phyloP scores from a whole-genome alignment of 2,888 invertebrate species.

The Punctoribates punctum region DNA sequence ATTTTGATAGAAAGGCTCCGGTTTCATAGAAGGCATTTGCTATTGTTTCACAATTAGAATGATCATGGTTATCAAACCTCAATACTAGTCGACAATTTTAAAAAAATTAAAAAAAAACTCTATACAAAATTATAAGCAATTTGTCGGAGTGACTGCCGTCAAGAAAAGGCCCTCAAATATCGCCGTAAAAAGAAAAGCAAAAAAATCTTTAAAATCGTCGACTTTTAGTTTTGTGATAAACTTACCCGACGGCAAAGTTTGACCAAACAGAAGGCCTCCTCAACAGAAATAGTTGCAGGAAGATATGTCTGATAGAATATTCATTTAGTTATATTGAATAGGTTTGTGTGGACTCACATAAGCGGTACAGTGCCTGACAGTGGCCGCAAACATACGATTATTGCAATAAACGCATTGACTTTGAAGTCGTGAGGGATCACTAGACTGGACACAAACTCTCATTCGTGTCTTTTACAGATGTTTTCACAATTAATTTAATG shows the following conservation, averaged over 20 bases:
- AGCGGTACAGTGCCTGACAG: slow-evolving; percentile 43
- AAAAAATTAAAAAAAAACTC: no score
- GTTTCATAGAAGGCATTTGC: slow-evolving; percentile 40
- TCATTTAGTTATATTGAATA: neutral
- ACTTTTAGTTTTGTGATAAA: neutral
- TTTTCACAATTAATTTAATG: neutral
- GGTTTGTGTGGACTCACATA: slow-evolving; percentile 31
- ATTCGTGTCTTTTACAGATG: slow-evolving; percentile 38
- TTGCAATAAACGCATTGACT: slow-evolving; percentile 45
- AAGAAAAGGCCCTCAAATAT: no score
- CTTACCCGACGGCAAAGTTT: slow-evolving; percentile 40
- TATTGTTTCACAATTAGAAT: neutral
- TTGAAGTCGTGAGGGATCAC: slow-evolving; percentile 42
- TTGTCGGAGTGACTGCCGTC: no score
- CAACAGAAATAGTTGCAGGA: slow-evolving; percentile 40
- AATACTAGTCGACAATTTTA: no score
- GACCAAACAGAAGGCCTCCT: slow-evolving; percentile 44
- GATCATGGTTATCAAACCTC: no score
- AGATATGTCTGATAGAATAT: slow-evolving; percentile 37
- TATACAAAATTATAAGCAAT: no score
- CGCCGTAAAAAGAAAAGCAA: no score
- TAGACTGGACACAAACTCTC: slow-evolving; percentile 41
- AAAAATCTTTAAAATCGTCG: no score
- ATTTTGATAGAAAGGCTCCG: slow-evolving; percentile 28
- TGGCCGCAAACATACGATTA: slow-evolving; percentile 38